A percentile compares a stretch with the other conserved stretches of the same genome.
phyloP scores from a whole-genome alignment of 2,888 invertebrate genomes.

The Ormia ochracea region DNA sequence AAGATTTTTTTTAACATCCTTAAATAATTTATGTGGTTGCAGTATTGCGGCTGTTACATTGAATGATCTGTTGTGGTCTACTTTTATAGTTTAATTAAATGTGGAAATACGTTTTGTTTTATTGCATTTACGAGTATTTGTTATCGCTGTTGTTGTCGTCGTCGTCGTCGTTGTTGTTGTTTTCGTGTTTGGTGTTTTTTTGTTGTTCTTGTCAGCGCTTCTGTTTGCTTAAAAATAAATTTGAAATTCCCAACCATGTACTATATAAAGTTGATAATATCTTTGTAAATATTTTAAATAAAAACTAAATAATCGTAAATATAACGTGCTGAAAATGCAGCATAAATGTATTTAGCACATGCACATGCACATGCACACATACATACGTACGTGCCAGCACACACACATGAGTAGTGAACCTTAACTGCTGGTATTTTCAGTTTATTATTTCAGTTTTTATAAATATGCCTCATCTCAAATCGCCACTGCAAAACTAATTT shows the following conservation, averaged over 20 bases:
- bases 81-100: conserved; percentile 61
- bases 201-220: not conserved
- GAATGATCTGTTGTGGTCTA: conserved; percentile 57
- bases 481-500: no score
- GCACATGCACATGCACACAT: not conserved
- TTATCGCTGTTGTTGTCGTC: not conserved
- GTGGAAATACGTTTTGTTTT: conserved; percentile 40
- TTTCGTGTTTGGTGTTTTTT: no score
- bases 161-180: not conserved
- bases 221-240: not conserved
- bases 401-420: no score
- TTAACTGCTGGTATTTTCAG: no score
- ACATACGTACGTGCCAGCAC: no score
- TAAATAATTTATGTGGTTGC: conserved; percentile 55
- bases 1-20: conserved; percentile 42
- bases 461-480: no score
- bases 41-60: conserved; percentile 51
- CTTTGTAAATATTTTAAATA: conserved; percentile 20
- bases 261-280: conserved; percentile 28
- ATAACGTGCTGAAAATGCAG: not conserved
- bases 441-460: no score
- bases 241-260: conserved; percentile 15
- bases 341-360: not conserved
- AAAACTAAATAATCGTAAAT: conserved; percentile 1
- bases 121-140: no score